Evolutionary conservation across 2,888 invertebrate species (phyloP).

Genomic region (Epistrophe grossulariae): DNA sequence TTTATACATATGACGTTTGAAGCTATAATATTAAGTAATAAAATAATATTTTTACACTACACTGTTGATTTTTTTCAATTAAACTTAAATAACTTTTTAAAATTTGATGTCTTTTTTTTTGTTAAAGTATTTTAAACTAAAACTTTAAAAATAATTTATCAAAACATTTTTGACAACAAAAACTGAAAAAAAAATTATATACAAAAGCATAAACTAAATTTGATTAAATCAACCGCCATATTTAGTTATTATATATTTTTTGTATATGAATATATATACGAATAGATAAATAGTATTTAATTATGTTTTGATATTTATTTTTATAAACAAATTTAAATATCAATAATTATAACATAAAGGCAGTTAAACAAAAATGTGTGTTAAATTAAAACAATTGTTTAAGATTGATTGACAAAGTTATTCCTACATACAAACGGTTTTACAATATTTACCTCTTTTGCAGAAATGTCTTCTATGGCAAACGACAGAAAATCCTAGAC

Average conservation of each 20-base stretch:
- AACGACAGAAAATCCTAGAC: too few species aligned
- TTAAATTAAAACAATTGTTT: slow-evolving; percentile 14
- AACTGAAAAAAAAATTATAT: slow-evolving; percentile 37
- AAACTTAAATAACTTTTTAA: slow-evolving; percentile 10
- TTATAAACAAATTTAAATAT: slow-evolving; percentile 11
- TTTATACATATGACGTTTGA: slow-evolving; percentile 39
- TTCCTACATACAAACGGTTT: background rate
- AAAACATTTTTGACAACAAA: background rate
- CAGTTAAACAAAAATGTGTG: slow-evolving; percentile 10
- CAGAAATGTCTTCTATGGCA: background rate
- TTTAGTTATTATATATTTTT: slow-evolving; percentile 77
- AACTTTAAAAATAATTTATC: background rate
- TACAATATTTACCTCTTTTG: background rate
- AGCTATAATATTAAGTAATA: slow-evolving; percentile 44
- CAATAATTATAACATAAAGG: background rate
- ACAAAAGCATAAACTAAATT: slow-evolving; percentile 53
- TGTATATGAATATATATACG: slow-evolving; percentile 26
- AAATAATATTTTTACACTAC: slow-evolving; percentile 47
- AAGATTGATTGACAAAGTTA: background rate
- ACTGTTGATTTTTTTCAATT: slow-evolving; percentile 66
- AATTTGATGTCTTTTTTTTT: slow-evolving; percentile 32
- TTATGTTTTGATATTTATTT: slow-evolving; percentile 42
- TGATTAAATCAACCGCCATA: slow-evolving; percentile 79
- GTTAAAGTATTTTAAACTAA: background rate
- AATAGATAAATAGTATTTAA: slow-evolving; percentile 39